Evolutionary conservation across 2,113 vertebrate genomes (phyloP), one percentile per base, ranked within the genome.

Genomic region (Upupa epops): DNA sequence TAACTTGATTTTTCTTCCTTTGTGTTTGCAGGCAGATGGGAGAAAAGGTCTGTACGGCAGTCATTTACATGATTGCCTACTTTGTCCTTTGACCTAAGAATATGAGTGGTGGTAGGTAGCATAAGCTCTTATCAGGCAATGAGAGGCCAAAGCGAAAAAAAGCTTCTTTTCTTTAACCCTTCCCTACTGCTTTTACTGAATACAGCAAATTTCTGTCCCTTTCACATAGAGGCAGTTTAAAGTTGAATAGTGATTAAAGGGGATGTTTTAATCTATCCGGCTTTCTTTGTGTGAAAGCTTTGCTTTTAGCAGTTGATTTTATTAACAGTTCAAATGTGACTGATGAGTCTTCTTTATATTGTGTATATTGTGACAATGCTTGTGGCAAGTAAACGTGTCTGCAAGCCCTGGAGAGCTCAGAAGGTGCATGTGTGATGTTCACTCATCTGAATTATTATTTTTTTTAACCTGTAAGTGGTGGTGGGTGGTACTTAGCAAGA

Each of bases 31-130:
- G 77, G 25, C 54, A 76, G 49, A 94, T 72, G 83, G 61, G 75
- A 93, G 66, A 51, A 87, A 73, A 55, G 31, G 54, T 83, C 79
- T 93, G 68, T 77, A 37, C 29, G 68, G 81, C 81, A 90, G 59
- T 93, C 59, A 88, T 92, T 96, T 94, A 31, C 86, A 73, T 87
- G 86, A 93, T 87, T 96, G 74, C 85, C 55, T 81, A 26, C 58
- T 92, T 93, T 94, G 54, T 88, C 66, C 90, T 51, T 84, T 93
- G 90, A 73, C 90, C 88, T 84, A 66, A 88, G 58, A 90, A 80
- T 77, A 63, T 55, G 55, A 63, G 59, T 76, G 81, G 90, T 65
- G 86, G 31, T 92, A 60, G 88, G 61, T 51, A 74, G 88, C 28
- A 54, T 37, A 37, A 90, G 70, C 61, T 73, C 11, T 55, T 83